These are phyloP conservation scores for Spheniscus mendiculus DNA, from an alignment of 2,113 vertebrate species.

Conservation along the genomic window DNA sequence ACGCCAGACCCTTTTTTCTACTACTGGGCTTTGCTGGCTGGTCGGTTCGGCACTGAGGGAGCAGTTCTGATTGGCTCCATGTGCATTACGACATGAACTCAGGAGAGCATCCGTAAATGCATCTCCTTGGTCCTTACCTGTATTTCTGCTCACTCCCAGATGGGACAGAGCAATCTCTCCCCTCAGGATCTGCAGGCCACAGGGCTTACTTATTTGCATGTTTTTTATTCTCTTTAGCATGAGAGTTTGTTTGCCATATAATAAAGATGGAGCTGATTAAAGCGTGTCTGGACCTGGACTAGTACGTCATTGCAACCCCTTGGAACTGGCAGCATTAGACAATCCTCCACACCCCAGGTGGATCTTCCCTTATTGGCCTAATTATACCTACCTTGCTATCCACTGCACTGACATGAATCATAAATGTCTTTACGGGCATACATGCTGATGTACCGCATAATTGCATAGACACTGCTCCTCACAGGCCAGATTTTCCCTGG, in stretches of 20 bases:
- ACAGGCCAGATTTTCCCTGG: background rate
- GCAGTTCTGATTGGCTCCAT: background rate
- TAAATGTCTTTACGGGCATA: background rate
- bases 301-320: constrained; percentile 5
- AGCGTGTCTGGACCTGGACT: constrained; percentile 50
- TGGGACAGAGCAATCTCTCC: background rate
- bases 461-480: background rate
- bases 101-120: background rate
- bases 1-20: background rate
- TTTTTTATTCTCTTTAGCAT: background rate
- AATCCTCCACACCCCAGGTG: constrained; percentile 50
- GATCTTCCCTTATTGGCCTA: constrained; percentile 26
- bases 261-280: constrained; percentile 41
- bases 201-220: background rate
- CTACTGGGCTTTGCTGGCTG: background rate
- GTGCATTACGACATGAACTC: background rate
- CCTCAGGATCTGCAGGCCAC: background rate
- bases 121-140: background rate
- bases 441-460: background rate
- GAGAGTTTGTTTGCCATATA: background rate
- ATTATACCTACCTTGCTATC: background rate
- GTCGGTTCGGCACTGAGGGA: background rate
- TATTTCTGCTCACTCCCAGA: background rate
- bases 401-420: constrained; percentile 21
- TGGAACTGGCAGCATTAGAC: constrained; percentile 25